Base-by-base conservation (phyloP, 2,888 invertebrate genomes). In the Silvanus unidentatus region DNA sequence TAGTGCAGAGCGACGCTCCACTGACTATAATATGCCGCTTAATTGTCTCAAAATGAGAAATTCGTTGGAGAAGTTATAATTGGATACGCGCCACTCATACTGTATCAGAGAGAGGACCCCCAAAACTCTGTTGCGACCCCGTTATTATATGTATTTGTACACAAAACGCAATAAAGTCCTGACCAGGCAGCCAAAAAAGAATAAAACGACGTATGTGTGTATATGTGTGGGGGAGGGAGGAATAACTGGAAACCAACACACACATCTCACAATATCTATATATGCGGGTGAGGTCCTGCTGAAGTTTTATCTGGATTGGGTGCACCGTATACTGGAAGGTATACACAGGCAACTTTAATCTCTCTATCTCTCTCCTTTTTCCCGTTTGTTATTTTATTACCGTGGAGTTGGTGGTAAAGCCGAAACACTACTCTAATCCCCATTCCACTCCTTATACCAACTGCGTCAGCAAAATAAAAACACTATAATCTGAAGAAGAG, bases 31-130 rank as follows among this genome's bases (percentile, higher is more conserved):
- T 74, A 73, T 74, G 73, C 72, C 72, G 71, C 73, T 73, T 75
- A 74, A 75, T 74, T 74, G 74, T 74, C 72, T 71, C 71, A 72
- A 74, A 74, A 74, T 75, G 74, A 74, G 75, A 75, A 75, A 75
- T 75, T 73, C 75, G 73, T 70, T 70, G 72, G 72, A 70, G 71
- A 74, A 75, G 72, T 75, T 75, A 74, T 75, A 75, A 74, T 75
- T 74, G 74, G 73, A 74, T 73, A 71, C 71, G 71, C 69, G 67
- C 60, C 61, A 58, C 58, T 59, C 60, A 50, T 42, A 50, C 53
- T 52, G 55, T 58, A 53, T 56, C 53, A 45, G n/a, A n/a, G n/a
- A n/a, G n/a, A n/a, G n/a, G n/a, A n/a, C n/a, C n/a, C n/a, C n/a
- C 28, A 28, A 6, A 28, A 28, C 28, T 28, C 28, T 28, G 28